A percentile compares a stretch with the other conserved stretches of the same genome.
These are phyloP conservation scores for Matsumyia berberina DNA, from an alignment of 2,888 invertebrate species.

Conservation along the genomic window DNA sequence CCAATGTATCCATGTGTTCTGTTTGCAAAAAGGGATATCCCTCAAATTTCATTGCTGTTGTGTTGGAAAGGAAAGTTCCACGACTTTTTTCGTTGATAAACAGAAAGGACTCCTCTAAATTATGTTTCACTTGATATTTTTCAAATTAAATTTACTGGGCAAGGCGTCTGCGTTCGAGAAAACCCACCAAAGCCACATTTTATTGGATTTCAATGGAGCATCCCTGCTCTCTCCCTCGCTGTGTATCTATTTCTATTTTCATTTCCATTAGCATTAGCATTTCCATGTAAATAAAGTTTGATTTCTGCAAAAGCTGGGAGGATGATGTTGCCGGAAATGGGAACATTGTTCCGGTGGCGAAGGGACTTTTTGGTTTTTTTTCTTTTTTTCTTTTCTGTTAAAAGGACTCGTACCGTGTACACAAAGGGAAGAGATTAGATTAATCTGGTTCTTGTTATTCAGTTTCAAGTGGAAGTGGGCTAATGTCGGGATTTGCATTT, in stretches of 20 bases:
- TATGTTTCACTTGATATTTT: constrained; percentile 61
- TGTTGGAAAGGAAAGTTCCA: no score
- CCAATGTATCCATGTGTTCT: constrained; percentile 21
- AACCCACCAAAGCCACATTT: constrained; percentile 33
- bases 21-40: constrained; percentile 15
- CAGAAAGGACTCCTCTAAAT: constrained; percentile 31
- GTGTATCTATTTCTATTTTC: constrained; percentile 38
- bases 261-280: constrained; percentile 36
- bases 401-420: neutral
- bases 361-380: neutral
- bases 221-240: neutral
- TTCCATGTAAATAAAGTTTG: constrained; percentile 40
- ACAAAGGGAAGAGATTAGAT: constrained; percentile 34
- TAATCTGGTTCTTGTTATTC: constrained; percentile 50
- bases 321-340: neutral
- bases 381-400: no score
- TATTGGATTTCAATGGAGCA: constrained; percentile 48
- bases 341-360: no score
- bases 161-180: no score
- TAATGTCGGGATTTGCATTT: constrained; percentile 29
- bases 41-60: constrained; percentile 37
- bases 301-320: constrained; percentile 1
- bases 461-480: constrained; percentile 28
- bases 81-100: neutral
- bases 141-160: constrained; percentile 64